A percentile compares a stretch with the other conserved stretches of the same genome.
phyloP scores from a whole-genome alignment of 2,113 vertebrate species.

The Corapipo altera region DNA sequence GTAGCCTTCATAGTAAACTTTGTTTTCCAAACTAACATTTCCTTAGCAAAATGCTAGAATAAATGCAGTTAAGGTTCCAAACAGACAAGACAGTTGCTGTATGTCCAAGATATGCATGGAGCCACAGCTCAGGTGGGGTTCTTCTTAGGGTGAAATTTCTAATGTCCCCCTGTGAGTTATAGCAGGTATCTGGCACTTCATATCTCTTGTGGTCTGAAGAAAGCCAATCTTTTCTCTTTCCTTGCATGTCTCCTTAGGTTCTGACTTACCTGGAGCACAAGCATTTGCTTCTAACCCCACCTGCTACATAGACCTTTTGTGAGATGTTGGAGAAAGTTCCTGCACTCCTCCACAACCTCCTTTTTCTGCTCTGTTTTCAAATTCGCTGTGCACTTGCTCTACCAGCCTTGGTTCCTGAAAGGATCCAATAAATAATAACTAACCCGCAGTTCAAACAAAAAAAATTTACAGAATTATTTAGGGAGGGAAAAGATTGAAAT shows the following conservation, averaged over 20 bases:
- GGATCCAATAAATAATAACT: background rate
- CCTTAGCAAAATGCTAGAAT: background rate
- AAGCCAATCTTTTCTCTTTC: background rate
- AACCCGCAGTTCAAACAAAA: background rate
- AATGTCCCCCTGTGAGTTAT: rapidly evolving
- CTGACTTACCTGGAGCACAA: background rate
- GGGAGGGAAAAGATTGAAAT: background rate
- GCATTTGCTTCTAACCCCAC: background rate
- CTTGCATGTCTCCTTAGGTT: background rate
- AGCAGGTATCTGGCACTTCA: background rate
- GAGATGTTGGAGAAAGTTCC: background rate
- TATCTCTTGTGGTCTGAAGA: background rate
- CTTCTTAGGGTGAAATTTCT: background rate
- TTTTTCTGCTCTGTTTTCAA: background rate
- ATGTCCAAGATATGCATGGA: background rate
- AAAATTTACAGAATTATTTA: background rate
- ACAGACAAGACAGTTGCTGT: background rate
- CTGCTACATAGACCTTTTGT: background rate
- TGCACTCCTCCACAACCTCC: background rate
- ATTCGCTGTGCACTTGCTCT: background rate
- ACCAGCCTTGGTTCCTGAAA: background rate
- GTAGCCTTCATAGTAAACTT: background rate
- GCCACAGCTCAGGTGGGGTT: background rate
- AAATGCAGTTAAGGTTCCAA: background rate
- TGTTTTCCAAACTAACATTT: background rate